A percentile compares a stretch with the other conserved stretches of the same genome.
phyloP scores from a whole-genome alignment of 2,888 invertebrate species.

The Pemphredon lugubris region DNA sequence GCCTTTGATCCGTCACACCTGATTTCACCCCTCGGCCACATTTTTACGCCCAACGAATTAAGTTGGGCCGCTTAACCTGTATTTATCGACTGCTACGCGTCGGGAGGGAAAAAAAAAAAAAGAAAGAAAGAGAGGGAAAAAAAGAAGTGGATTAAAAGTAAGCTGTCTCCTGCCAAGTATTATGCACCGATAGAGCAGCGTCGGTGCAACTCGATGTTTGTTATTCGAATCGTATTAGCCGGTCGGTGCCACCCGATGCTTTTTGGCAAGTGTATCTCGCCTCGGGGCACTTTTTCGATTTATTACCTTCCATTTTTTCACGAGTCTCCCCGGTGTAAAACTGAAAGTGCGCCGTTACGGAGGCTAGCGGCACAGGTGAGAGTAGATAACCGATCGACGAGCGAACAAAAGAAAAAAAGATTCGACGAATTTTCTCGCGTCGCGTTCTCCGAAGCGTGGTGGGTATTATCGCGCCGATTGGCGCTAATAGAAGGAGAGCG shows the following conservation, averaged over 20 bases:
- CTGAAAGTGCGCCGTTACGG: too few species aligned
- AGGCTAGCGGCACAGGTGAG: too few species aligned
- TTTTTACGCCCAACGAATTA: constrained; percentile 58
- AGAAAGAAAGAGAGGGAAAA: constrained; percentile 6
- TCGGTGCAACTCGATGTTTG: neutral
- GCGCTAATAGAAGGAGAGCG: constrained; percentile 7
- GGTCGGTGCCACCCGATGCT: neutral
- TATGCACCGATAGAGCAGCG: constrained; percentile 17
- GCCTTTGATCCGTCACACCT: constrained; percentile 76
- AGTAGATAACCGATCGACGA: neutral
- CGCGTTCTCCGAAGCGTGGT: constrained; percentile 1
- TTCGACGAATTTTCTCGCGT: too few species aligned
- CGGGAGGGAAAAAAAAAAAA: too few species aligned
- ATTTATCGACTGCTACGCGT: constrained; percentile 19
- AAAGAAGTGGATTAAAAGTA: constrained; percentile 12
- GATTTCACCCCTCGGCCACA: constrained; percentile 67
- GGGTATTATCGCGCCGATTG: constrained; percentile 1
- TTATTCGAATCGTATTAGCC: neutral
- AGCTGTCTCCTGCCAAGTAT: constrained; percentile 5
- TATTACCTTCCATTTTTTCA: neutral
- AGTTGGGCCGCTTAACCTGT: constrained; percentile 44
- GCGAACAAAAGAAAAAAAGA: neutral
- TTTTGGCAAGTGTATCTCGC: constrained; percentile 5
- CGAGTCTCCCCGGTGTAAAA: too few species aligned
- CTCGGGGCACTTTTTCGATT: neutral